These are phyloP conservation scores for Psilanteris sp. DNA, from an alignment of 1,140 invertebrate species.

Conservation along the genomic window DNA sequence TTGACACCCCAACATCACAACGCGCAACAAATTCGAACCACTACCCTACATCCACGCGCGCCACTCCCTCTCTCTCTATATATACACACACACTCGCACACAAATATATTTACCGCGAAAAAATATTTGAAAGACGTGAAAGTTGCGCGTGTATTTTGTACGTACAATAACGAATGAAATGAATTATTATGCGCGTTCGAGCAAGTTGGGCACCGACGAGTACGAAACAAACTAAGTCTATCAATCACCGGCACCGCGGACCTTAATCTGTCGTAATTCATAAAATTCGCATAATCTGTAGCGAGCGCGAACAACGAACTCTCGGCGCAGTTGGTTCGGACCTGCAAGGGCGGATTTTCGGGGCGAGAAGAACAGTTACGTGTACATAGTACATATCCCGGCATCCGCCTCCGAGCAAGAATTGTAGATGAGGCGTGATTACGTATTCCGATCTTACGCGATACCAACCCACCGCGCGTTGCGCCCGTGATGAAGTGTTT, in stretches of 20 bases:
- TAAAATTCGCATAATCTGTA: constrained; percentile 59
- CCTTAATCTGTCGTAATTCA: constrained; percentile 54
- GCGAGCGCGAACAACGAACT: constrained; percentile 21
- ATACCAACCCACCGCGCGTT: constrained; percentile 62
- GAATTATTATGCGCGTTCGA: constrained; percentile 37
- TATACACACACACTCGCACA: too few relatives aligned
- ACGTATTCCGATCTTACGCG: constrained; percentile 75
- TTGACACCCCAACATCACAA: too few relatives aligned
- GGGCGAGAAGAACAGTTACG: constrained; percentile 54
- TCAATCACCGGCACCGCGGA: constrained; percentile 38
- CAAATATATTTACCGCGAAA: background rate
- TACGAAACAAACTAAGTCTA: constrained; percentile 53
- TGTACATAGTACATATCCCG: constrained; percentile 52
- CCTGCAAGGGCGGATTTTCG: constrained; percentile 32
- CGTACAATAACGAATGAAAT: constrained; percentile 30
- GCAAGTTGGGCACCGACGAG: constrained; percentile 1
- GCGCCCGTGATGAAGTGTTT: constrained; percentile 74
- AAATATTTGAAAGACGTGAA: background rate
- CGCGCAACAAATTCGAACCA: too few relatives aligned
- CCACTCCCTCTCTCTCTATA: too few relatives aligned
- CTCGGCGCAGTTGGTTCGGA: background rate
- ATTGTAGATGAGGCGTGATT: constrained; percentile 77
- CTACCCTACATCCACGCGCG: too few relatives aligned
- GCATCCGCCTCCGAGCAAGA: constrained; percentile 63
- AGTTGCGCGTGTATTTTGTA: constrained; percentile 15